Percentiles rank a stretch among this genome's conserved stretches.
These are phyloP conservation scores for Cladorhizidae sp. DNA, from an alignment of 37 sponge, comb jelly and placozoan species.

Conservation along the genomic window DNA sequence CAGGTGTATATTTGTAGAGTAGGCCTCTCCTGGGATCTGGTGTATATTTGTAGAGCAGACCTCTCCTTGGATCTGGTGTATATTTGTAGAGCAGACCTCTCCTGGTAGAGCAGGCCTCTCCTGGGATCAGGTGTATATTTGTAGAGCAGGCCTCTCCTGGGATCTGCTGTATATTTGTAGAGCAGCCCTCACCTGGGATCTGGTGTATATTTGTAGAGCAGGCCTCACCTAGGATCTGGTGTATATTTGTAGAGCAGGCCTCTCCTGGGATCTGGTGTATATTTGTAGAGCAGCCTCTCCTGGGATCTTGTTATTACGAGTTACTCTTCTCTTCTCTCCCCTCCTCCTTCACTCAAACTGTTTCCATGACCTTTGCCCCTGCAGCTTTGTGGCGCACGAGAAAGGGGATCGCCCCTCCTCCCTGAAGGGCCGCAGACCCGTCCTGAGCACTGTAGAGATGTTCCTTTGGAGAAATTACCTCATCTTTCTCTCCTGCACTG, in stretches of 20 bases:
- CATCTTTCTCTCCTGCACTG: conserved; percentile 86
- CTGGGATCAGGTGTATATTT: not conserved
- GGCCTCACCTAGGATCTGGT: not conserved
- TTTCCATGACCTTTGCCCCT: not conserved
- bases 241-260: not conserved
- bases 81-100: not conserved
- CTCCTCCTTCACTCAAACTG: not conserved
- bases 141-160: not conserved
- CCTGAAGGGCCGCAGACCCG: conserved; percentile 40
- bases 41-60: not conserved
- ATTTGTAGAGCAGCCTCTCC: not conserved
- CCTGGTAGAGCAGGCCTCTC: too few species aligned
- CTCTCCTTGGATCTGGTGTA: not conserved
- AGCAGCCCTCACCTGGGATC: not conserved
- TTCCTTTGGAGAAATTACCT: conserved; percentile 95
- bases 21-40: not conserved
- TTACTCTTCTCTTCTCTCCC: not conserved
- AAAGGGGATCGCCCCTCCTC: conserved; percentile 42
- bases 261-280: not conserved
- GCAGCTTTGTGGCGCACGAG: conserved; percentile 49
- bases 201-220: not conserved
- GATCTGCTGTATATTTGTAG: not conserved
- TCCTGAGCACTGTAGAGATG: conserved; percentile 67
- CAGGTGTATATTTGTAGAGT: not conserved
- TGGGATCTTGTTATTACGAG: not conserved